phyloP scores from a whole-genome alignment of 2,888 invertebrate species.

The Phaonia tiefii region DNA sequence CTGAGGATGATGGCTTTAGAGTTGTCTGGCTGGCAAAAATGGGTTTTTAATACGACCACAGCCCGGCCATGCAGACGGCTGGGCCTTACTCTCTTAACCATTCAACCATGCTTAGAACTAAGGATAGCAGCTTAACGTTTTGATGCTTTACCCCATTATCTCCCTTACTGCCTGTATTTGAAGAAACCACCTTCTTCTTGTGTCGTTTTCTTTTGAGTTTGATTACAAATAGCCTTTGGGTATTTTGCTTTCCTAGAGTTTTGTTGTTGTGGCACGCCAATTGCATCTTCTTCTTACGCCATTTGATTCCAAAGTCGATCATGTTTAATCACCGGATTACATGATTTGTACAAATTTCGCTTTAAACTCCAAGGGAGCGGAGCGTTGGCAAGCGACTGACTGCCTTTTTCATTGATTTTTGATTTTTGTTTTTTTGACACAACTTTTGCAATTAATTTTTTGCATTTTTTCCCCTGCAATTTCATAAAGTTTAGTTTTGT shows the following conservation, averaged over 20 bases:
- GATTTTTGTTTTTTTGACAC: conserved; percentile 7
- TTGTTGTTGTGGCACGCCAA: conserved; percentile 53
- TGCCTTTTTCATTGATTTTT: conserved; percentile 56
- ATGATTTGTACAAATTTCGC: conserved; percentile 62
- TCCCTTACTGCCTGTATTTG: no score
- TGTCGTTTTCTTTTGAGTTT: conserved; percentile 39
- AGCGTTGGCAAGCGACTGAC: conserved; percentile 6
- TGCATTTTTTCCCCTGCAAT: conserved; percentile 9
- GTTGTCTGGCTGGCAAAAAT: conserved; percentile 66
- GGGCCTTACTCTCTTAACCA: conserved; percentile 57
- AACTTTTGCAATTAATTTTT: conserved; percentile 66
- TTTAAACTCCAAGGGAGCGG: not conserved
- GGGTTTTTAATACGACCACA: conserved; percentile 71
- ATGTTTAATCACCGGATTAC: conserved; percentile 75
- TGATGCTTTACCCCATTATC: conserved; percentile 33
- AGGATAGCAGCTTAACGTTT: conserved; percentile 49
- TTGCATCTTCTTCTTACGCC: conserved; percentile 55
- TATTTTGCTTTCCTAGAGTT: conserved; percentile 37
- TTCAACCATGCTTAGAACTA: conserved; percentile 56
- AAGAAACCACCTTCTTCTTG: not conserved
- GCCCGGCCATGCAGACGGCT: conserved; percentile 27
- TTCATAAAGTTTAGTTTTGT: conserved; percentile 51
- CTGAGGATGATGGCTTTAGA: conserved; percentile 41
- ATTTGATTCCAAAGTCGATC: conserved; percentile 75
- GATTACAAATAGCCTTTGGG: conserved; percentile 69